phyloP scores from a whole-genome alignment of 2,113 vertebrate genomes.

The Barnardius zonarius region DNA sequence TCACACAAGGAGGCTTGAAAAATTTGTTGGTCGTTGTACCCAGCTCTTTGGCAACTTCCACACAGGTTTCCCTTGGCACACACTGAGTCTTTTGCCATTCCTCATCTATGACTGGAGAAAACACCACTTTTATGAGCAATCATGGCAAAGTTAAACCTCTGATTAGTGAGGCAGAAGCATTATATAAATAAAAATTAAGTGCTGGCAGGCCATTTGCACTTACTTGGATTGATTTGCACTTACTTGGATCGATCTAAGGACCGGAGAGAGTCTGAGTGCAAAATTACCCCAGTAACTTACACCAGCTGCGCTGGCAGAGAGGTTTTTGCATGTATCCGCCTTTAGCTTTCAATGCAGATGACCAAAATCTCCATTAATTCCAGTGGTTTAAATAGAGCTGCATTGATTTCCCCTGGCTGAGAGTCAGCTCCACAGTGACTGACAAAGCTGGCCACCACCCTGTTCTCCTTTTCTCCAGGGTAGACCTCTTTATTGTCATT shows the following conservation, averaged over 20 bases:
- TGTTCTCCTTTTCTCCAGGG: not conserved
- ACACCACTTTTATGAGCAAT: not conserved
- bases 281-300: slow-evolving; percentile 9
- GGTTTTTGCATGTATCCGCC: not conserved
- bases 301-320: slow-evolving; percentile 24
- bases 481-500: not conserved
- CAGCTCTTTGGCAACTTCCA: slow-evolving; percentile 92
- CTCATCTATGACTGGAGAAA: slow-evolving; percentile 88
- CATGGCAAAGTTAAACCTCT: not conserved
- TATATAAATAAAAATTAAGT: not conserved
- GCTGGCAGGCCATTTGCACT: slow-evolving; percentile 14
- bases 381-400: not conserved
- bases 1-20: slow-evolving; percentile 96
- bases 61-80: slow-evolving; percentile 90
- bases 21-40: slow-evolving; percentile 86
- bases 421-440: not conserved
- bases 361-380: not conserved
- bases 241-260: not conserved
- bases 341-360: not conserved
- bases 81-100: slow-evolving; percentile 97
- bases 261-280: not conserved
- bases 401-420: not conserved
- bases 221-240: not conserved
- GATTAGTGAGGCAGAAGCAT: slow-evolving; percentile 4
- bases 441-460: not conserved